These are phyloP conservation scores for Volucella inflata DNA, from an alignment of 2,888 invertebrate genomes.

Conservation along the genomic window DNA sequence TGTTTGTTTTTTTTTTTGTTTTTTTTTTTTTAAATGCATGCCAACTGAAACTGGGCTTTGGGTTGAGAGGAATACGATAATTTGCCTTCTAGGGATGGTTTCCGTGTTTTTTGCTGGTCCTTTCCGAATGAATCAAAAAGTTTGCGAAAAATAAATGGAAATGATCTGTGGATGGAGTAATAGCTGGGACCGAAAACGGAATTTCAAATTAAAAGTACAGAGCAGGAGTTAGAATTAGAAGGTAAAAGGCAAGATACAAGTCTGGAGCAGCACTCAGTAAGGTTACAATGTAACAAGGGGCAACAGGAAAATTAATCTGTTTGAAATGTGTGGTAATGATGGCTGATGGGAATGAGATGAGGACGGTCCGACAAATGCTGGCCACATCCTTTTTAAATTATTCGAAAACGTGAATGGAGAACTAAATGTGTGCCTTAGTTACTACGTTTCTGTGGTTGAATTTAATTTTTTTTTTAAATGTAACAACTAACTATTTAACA, in stretches of 20 bases:
- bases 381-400: slow-evolving; percentile 4
- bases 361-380: slow-evolving; percentile 13
- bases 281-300: not conserved
- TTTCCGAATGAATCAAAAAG: slow-evolving; percentile 33
- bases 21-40: not conserved
- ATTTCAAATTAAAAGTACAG: slow-evolving; percentile 35
- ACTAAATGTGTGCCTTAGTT: too few relatives aligned
- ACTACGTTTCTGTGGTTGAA: too few relatives aligned
- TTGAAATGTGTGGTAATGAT: slow-evolving; percentile 56
- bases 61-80: not conserved
- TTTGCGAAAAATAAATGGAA: slow-evolving; percentile 39
- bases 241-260: too few relatives aligned
- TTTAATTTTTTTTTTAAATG: too few relatives aligned
- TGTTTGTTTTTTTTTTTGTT: slow-evolving; percentile 1
- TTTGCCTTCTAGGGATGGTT: slow-evolving; percentile 15
- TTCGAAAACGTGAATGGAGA: not conserved
- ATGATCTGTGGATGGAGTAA: slow-evolving; percentile 14
- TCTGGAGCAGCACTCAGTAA: too few relatives aligned
- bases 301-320: slow-evolving; percentile 37
- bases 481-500: too few relatives aligned
- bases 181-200: slow-evolving; percentile 4
- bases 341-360: slow-evolving; percentile 22
- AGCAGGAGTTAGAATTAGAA: not conserved
- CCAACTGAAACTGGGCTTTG: not conserved
- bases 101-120: slow-evolving; percentile 1